Percentiles rank a stretch among this genome's conserved stretches.
Evolutionary conservation across 2,113 vertebrate genomes (phyloP).

Genomic region (Sciurus niger): DNA sequence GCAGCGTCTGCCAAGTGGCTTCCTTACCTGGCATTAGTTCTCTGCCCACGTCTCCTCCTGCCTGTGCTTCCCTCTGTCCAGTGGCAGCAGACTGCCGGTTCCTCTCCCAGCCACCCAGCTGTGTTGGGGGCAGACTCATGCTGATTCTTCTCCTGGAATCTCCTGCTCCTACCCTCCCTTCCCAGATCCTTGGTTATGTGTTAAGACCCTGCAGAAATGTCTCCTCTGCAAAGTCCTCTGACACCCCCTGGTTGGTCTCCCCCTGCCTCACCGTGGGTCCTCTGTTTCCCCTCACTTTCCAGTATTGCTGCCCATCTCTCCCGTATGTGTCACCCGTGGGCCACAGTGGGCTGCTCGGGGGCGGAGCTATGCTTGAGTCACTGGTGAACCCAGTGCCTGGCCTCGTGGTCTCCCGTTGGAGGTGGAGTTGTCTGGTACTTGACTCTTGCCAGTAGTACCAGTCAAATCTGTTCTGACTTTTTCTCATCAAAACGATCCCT

Average conservation of each 20-base stretch:
- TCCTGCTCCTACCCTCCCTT: background rate
- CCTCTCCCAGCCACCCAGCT: background rate
- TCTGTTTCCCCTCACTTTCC: background rate
- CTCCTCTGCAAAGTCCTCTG: background rate
- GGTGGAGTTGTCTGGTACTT: background rate
- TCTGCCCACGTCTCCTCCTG: no score
- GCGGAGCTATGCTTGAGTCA: background rate
- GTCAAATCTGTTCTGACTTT: background rate
- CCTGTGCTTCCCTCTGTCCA: background rate
- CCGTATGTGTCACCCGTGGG: rapidly evolving
- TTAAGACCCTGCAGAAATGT: background rate
- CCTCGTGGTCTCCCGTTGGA: background rate
- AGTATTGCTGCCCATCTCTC: background rate
- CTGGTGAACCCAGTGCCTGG: background rate
- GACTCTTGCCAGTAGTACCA: background rate
- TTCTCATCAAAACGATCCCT: background rate
- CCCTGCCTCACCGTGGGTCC: background rate
- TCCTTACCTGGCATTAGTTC: background rate
- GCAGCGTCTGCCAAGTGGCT: background rate
- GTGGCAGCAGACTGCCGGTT: background rate
- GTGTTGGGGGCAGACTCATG: background rate
- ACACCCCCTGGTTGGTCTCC: background rate
- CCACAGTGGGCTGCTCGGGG: no score
- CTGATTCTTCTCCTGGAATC: background rate
- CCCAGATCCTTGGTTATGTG: background rate